A percentile compares a stretch with the other conserved stretches of the same genome.
Conservation (phyloP, 2,113 vertebrate genomes). For the Myrmophylax atrothorax region DNA sequence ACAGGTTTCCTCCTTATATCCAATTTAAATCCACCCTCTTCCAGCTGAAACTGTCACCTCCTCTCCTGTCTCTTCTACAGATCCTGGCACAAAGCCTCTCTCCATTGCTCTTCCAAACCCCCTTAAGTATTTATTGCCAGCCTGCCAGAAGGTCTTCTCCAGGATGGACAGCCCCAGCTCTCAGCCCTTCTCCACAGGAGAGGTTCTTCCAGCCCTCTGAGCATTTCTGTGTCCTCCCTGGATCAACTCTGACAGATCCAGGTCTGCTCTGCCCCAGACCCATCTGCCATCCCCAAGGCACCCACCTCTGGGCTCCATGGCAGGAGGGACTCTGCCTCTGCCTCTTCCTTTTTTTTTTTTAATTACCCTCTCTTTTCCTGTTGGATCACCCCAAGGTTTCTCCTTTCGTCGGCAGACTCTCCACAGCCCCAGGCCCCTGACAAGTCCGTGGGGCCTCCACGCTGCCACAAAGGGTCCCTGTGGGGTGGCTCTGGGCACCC, state of each 20-base stretch:
- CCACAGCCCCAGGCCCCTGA: fast-evolving
- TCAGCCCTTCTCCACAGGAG: not conserved
- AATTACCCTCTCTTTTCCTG: not conserved
- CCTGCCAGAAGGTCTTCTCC: not conserved
- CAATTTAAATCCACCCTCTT: not conserved
- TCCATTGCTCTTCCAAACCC: fast-evolving
- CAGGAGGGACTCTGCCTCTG: not conserved
- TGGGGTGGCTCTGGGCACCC: not conserved
- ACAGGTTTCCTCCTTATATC: fast-evolving
- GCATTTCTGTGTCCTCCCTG: not conserved
- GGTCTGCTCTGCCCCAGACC: not conserved
- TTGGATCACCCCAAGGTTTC: not conserved
- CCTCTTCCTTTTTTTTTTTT: not conserved
- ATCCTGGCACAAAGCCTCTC: not conserved
- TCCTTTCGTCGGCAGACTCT: not conserved
- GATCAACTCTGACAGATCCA: fast-evolving
- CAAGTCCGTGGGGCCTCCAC: not conserved
- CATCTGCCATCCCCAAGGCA: fast-evolving
- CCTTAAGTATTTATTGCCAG: fast-evolving
- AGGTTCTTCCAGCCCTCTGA: not conserved
- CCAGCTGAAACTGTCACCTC: not conserved
- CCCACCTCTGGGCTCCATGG: fast-evolving
- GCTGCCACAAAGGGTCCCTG: not conserved
- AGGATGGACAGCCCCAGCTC: not conserved
- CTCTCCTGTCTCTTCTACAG: not conserved